Evolutionary conservation across 2,888 invertebrate species (phyloP).

Genomic region (Pachymerium ferrugineum): DNA sequence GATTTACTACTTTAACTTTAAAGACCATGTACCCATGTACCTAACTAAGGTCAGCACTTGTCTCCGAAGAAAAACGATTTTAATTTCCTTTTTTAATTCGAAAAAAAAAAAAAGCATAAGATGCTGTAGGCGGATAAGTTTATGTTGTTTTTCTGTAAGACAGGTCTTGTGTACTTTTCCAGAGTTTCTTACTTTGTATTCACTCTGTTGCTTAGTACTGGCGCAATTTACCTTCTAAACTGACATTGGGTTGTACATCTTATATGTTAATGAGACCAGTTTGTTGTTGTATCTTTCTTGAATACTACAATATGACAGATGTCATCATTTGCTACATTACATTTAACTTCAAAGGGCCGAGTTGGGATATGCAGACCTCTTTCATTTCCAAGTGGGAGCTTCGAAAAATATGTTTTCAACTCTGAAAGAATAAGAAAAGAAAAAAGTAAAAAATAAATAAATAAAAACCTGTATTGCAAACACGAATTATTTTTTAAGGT

Average conservation of each 20-base stretch:
- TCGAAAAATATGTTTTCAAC: no score
- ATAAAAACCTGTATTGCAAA: no score
- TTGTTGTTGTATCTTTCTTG: conserved; percentile 11
- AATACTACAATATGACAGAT: neutral
- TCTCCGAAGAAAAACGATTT: no score
- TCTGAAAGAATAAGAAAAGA: neutral
- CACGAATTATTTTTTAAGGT: no score
- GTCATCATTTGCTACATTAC: conserved; percentile 20
- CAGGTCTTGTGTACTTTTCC: neutral
- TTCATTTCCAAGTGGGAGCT: neutral
- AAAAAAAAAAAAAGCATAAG: neutral
- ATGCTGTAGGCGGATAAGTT: no score
- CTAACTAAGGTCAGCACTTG: no score
- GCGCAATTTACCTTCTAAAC: neutral
- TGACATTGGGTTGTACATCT: conserved; percentile 17
- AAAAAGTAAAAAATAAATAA: neutral
- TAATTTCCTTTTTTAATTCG: neutral
- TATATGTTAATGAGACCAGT: neutral
- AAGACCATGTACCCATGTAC: no score
- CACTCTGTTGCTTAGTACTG: neutral
- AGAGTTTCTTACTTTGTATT: neutral
- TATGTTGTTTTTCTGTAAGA: neutral
- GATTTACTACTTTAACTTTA: no score
- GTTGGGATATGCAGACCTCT: neutral
- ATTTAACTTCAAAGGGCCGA: neutral